Percentiles rank a stretch among this genome's conserved stretches.
Conservation (phyloP, 2,888 invertebrate species). For the Drosophila lutescens region DNA sequence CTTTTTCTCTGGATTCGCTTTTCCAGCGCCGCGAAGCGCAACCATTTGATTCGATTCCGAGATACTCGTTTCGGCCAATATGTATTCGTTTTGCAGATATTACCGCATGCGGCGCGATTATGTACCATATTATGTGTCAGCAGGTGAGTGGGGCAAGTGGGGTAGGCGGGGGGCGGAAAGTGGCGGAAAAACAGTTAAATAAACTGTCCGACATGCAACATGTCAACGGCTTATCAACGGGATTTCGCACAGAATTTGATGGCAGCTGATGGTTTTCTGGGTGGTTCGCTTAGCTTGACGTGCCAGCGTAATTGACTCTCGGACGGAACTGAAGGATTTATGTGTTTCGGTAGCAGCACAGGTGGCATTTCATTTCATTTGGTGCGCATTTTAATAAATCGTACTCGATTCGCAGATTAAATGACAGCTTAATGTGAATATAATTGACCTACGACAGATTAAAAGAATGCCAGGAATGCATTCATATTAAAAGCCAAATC, state of each 20-base stretch:
- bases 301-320: conserved; percentile 9
- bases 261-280: conserved; percentile 47
- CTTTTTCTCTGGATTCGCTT: conserved; percentile 21
- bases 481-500: not conserved
- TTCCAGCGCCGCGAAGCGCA: conserved; percentile 36
- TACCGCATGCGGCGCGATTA: conserved; percentile 65
- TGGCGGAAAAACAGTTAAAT: conserved; percentile 31
- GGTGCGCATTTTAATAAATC: conserved; percentile 1
- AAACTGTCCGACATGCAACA: conserved; percentile 56
- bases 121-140: conserved; percentile 57
- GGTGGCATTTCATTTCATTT: conserved; percentile 19
- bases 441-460: not conserved
- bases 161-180: conserved; percentile 1
- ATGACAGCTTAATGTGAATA: not conserved
- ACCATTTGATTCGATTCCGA: conserved; percentile 71
- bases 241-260: conserved; percentile 23
- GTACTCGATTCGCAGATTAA: not conserved
- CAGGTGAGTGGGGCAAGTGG: conserved; percentile 25
- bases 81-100: conserved; percentile 40
- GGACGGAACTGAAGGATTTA: not conserved
- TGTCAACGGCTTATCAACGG: conserved; percentile 72
- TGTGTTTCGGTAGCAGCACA: conserved; percentile 2
- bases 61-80: conserved; percentile 47
- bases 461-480: not conserved
- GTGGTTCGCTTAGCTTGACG: conserved; percentile 26